These are phyloP conservation scores for Blastomussa wellsi DNA, from an alignment of 92 coral and sea anemone species.

Conservation along the genomic window DNA sequence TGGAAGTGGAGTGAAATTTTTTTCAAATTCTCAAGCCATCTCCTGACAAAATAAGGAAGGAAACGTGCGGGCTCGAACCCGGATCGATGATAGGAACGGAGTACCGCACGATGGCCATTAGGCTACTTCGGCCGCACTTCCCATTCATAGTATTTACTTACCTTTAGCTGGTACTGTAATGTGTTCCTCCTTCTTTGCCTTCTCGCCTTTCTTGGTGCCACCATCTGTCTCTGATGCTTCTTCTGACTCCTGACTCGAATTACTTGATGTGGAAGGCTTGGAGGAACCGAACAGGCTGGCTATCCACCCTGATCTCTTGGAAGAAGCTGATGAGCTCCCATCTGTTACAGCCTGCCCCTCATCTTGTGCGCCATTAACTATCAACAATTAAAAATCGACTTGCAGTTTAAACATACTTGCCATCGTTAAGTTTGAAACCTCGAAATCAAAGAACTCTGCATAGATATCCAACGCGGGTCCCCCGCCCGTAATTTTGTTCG, in stretches of 20 bases:
- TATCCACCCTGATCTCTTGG: constrained; percentile 38
- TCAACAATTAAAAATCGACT: not conserved
- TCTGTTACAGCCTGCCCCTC: constrained; percentile 24
- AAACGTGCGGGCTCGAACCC: too few relatives aligned
- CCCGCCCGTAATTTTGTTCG: too few relatives aligned
- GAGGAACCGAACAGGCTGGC: constrained; percentile 41
- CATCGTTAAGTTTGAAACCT: too few relatives aligned
- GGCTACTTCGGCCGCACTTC: too few relatives aligned
- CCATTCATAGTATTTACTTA: too few relatives aligned
- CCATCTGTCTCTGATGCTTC: constrained; percentile 40
- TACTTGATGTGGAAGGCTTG: constrained; percentile 30
- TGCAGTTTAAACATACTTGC: not conserved
- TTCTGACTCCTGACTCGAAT: constrained; percentile 38
- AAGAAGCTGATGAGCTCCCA: constrained; percentile 26
- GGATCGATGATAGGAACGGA: too few relatives aligned
- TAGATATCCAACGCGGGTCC: too few relatives aligned
- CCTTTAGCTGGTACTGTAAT: constrained; percentile 76
- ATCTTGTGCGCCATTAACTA: not conserved
- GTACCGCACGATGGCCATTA: too few relatives aligned
- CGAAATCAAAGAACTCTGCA: not conserved
- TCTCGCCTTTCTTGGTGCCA: constrained; percentile 27
- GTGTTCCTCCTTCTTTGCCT: constrained; percentile 59
- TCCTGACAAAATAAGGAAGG: too few relatives aligned
- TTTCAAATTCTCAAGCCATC: too few relatives aligned
- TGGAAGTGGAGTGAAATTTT: not conserved